Percentiles rank a stretch among this genome's conserved stretches.
Evolutionary conservation across 2,113 vertebrate genomes (phyloP).

Genomic region (Labeo rohita): DNA sequence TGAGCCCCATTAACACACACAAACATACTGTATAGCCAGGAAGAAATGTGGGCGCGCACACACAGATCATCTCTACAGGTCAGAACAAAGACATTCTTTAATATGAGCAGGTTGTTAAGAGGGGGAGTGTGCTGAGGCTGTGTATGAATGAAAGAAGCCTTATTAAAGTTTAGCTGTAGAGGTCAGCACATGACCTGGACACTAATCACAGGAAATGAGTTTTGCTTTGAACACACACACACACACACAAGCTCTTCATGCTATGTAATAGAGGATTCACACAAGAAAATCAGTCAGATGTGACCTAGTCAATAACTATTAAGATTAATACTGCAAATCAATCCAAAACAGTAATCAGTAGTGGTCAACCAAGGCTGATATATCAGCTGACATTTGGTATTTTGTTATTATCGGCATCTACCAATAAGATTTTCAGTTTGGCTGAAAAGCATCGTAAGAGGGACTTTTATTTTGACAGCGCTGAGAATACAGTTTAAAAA

Average conservation of each 20-base stretch:
- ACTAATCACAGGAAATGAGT: conserved; percentile 44
- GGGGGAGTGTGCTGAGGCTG: not conserved
- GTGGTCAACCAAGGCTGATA: no score
- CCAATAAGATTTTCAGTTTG: no score
- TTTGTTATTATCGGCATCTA: no score
- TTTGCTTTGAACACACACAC: not conserved
- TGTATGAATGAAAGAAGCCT: conserved; percentile 13
- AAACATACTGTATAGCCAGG: not conserved
- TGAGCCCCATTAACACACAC: not conserved
- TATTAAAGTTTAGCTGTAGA: conserved; percentile 4
- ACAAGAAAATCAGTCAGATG: not conserved
- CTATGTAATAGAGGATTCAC: not conserved
- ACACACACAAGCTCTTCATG: not conserved
- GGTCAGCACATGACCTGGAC: conserved; percentile 21
- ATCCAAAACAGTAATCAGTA: not conserved
- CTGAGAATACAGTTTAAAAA: no score
- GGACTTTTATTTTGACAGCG: no score
- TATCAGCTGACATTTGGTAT: no score
- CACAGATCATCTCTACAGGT: not conserved
- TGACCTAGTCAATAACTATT: not conserved
- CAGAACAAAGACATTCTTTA: not conserved
- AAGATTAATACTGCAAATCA: not conserved
- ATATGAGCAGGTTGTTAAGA: not conserved
- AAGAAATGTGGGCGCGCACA: not conserved
- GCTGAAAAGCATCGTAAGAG: no score